A percentile compares a stretch with the other conserved stretches of the same genome.
phyloP scores from a whole-genome alignment of 2,888 invertebrate species.

The Rhodophaea formosa region DNA sequence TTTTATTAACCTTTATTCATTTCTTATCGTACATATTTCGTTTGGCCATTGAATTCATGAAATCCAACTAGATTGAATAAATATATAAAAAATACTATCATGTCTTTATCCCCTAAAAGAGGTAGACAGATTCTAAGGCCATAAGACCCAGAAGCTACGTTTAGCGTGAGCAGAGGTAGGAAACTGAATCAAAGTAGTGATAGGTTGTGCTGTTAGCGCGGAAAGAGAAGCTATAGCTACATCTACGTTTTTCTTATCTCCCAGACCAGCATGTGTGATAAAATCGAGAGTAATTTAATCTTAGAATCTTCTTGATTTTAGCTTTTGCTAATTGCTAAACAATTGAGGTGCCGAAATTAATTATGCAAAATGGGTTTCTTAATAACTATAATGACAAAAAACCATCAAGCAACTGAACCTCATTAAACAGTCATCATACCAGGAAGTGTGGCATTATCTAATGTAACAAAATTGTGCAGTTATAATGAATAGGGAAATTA shows the following conservation, averaged over 20 bases:
- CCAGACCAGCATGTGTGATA: too few species aligned
- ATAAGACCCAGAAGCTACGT: too few species aligned
- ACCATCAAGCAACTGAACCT: background rate
- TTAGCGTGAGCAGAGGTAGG: too few species aligned
- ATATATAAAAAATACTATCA: too few species aligned
- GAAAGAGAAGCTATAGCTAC: too few species aligned
- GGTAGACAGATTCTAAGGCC: too few species aligned
- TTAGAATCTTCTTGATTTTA: background rate
- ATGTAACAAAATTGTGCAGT: slow-evolving; percentile 3
- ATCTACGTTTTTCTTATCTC: too few species aligned
- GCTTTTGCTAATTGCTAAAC: background rate
- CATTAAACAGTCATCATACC: slow-evolving; percentile 3
- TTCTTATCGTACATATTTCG: too few species aligned
- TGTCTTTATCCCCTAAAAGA: too few species aligned
- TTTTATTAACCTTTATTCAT: background rate
- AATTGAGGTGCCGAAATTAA: background rate
- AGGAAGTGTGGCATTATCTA: slow-evolving; percentile 8
- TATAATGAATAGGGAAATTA: slow-evolving; percentile 6
- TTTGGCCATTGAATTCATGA: too few species aligned
- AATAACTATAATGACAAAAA: background rate
- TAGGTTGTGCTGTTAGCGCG: too few species aligned
- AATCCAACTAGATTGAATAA: background rate
- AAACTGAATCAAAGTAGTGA: too few species aligned
- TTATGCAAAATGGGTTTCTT: background rate
- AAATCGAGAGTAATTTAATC: background rate